A percentile compares a stretch with the other conserved stretches of the same genome.
phyloP scores from a whole-genome alignment of 2,888 invertebrate genomes.

The Octonoba sinensis region DNA sequence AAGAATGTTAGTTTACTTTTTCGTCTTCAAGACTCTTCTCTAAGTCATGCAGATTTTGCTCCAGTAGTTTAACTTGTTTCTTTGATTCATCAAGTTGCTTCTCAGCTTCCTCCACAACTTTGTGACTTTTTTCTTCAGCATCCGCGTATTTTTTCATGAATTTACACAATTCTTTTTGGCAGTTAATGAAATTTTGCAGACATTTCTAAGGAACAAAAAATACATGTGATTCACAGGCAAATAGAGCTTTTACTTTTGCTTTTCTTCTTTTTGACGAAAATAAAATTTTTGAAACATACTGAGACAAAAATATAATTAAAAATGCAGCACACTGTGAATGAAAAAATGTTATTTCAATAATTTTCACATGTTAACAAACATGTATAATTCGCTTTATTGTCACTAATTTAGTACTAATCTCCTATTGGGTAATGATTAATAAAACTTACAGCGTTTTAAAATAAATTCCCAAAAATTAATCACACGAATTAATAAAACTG shows the following conservation, averaged over 20 bases:
- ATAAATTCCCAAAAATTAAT: no score
- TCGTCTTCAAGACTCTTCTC: not conserved
- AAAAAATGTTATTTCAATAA: no score
- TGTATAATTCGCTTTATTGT: no score
- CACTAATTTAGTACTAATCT: no score
- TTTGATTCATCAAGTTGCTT: not conserved
- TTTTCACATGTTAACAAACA: no score
- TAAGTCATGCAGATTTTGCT: not conserved
- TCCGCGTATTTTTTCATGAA: conserved; percentile 37
- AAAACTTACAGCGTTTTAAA: no score
- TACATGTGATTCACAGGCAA: not conserved
- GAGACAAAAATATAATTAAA: not conserved
- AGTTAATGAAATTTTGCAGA: conserved; percentile 27
- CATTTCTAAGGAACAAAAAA: conserved; percentile 29
- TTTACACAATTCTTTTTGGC: conserved; percentile 30
- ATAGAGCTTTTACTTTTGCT: not conserved
- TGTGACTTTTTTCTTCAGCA: conserved; percentile 20
- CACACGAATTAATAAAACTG: no score
- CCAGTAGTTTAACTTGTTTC: not conserved
- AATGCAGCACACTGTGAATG: not conserved
- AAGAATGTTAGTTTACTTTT: no score
- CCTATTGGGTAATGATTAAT: no score
- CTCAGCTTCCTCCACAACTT: conserved; percentile 21
- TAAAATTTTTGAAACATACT: not conserved
- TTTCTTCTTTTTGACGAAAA: not conserved